Evolutionary conservation across 1,140 invertebrate genomes (phyloP).

Genomic region (Cydia pomonella): DNA sequence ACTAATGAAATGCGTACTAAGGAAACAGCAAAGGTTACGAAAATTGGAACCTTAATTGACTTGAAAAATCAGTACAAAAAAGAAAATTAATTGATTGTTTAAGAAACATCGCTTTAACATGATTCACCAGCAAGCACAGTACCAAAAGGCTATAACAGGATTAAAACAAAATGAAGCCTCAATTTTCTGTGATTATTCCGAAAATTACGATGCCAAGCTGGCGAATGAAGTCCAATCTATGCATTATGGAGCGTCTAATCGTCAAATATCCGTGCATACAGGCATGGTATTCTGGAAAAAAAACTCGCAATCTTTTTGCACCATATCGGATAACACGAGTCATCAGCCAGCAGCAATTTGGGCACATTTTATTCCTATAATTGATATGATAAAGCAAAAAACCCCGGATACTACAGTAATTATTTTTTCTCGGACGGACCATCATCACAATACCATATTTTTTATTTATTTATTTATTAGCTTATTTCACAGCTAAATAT

Average conservation of each 20-base stretch:
- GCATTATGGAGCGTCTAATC: conserved; percentile 41
- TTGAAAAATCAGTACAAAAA: conserved; percentile 34
- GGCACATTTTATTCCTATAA: conserved; percentile 31
- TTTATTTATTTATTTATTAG: conserved; percentile 30
- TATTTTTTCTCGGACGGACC: conserved; percentile 34
- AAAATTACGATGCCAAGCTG: conserved; percentile 39
- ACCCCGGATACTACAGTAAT: conserved; percentile 22
- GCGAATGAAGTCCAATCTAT: conserved; percentile 37
- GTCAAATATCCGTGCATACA: conserved; percentile 37
- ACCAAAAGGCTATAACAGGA: conserved; percentile 22
- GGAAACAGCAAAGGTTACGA: conserved; percentile 1
- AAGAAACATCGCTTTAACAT: conserved; percentile 39
- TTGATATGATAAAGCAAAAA: conserved; percentile 14
- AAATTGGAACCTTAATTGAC: conserved; percentile 23
- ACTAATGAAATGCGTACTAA: conserved; percentile 10
- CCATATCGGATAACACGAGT: conserved; percentile 35
- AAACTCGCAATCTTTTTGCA: conserved; percentile 37
- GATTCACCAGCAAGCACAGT: conserved; percentile 35
- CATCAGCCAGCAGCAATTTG: conserved; percentile 41
- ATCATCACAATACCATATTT: conserved; percentile 34
- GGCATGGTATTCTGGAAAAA: conserved; percentile 35
- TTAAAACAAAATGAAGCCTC: conserved; percentile 33
- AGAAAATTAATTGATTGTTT: conserved; percentile 33
- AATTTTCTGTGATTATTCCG: conserved; percentile 41
- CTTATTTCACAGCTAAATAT: neutral